Evolutionary conservation across 2,888 invertebrate species (phyloP).

Genomic region (Hypena proboscidalis): DNA sequence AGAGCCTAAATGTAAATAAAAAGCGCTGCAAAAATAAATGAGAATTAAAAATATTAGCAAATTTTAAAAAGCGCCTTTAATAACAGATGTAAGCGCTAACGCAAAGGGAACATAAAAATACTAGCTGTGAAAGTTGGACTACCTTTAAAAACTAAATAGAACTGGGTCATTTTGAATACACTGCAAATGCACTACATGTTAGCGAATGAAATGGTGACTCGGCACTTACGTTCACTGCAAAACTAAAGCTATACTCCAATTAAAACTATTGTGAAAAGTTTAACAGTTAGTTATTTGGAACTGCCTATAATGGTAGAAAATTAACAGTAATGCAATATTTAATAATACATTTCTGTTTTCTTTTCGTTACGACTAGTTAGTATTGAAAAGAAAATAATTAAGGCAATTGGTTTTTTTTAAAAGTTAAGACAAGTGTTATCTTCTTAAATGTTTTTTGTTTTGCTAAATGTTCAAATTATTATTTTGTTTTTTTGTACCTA

Average conservation of each 20-base stretch:
- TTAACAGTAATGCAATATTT: too few relatives aligned
- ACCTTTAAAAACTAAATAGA: conserved; percentile 49
- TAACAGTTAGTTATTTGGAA: conserved; percentile 17
- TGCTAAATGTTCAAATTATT: too few relatives aligned
- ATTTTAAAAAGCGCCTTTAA: conserved; percentile 26
- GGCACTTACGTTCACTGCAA: conserved; percentile 22
- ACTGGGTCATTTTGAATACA: conserved; percentile 56
- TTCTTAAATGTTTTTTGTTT: too few relatives aligned
- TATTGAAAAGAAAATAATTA: not conserved
- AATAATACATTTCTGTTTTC: too few relatives aligned
- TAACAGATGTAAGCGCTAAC: conserved; percentile 30
- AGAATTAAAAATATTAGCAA: conserved; percentile 3
- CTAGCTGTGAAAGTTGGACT: conserved; percentile 22
- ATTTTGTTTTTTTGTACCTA: too few relatives aligned
- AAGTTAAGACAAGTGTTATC: not conserved
- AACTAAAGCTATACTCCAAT: conserved; percentile 30
- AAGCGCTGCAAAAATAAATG: not conserved
- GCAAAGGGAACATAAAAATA: conserved; percentile 25
- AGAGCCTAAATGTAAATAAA: not conserved
- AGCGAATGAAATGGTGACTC: conserved; percentile 39
- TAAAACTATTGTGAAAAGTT: conserved; percentile 33
- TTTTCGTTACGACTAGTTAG: too few relatives aligned
- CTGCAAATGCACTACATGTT: conserved; percentile 56
- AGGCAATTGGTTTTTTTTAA: not conserved
- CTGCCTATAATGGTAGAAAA: too few relatives aligned